These are phyloP conservation scores for Centropyge bicolor DNA, from an alignment of 2,797 vertebrate genomes.

Conservation along the genomic window DNA sequence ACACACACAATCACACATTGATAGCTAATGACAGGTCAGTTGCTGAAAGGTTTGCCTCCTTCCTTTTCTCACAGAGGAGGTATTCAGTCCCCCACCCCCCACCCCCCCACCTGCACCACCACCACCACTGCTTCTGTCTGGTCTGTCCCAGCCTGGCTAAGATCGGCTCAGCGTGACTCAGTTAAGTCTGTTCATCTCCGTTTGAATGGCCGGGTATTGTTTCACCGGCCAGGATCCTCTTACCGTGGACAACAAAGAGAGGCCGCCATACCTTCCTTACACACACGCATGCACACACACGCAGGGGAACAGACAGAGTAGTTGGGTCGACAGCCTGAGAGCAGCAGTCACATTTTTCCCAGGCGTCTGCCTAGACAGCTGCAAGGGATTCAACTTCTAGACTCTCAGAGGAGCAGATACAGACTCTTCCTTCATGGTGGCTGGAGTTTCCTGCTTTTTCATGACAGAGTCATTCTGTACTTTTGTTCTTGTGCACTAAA, in stretches of 20 bases:
- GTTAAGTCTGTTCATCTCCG: constrained; percentile 69
- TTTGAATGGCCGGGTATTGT: constrained; percentile 84
- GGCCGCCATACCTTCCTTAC: constrained; percentile 37
- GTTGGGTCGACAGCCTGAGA: constrained; percentile 52
- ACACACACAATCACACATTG: constrained; percentile 55
- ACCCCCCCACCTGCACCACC: neutral
- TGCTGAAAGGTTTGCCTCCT: constrained; percentile 57
- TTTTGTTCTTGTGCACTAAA: constrained; percentile 21
- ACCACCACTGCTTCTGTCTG: no score
- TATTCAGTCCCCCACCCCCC: constrained; percentile 49
- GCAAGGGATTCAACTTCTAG: constrained; percentile 38
- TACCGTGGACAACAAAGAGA: constrained; percentile 76
- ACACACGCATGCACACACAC: constrained; percentile 27
- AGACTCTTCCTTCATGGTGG: constrained; percentile 7
- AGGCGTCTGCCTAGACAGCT: constrained; percentile 51
- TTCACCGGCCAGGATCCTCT: constrained; percentile 80
- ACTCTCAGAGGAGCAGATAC: constrained; percentile 27
- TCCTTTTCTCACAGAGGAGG: constrained; percentile 65
- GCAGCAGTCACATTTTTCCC: constrained; percentile 62
- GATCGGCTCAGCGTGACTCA: constrained; percentile 65
- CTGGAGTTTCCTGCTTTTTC: constrained; percentile 31
- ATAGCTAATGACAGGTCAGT: constrained; percentile 51
- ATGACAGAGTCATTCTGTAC: constrained; percentile 5
- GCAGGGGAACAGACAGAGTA: constrained; percentile 41
- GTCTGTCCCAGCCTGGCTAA: constrained; percentile 50